These are phyloP conservation scores for Melanotaenia duboulayi DNA, from an alignment of 2,113 vertebrate genomes.

Conservation along the genomic window DNA sequence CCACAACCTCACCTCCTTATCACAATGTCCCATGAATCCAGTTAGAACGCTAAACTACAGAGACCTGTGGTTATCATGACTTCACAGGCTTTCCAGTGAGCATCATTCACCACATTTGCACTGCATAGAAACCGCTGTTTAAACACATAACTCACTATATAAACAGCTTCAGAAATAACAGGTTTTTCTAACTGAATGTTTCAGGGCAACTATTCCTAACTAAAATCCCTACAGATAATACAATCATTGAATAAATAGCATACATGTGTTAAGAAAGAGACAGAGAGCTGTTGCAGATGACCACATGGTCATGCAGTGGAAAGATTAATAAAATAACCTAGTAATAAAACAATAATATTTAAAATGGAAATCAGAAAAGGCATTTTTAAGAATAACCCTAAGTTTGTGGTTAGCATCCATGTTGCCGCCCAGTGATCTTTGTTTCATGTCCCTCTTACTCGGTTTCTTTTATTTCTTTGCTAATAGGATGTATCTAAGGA, in stretches of 20 bases:
- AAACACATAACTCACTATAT: conserved; percentile 49
- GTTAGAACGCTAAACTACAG: conserved; percentile 48
- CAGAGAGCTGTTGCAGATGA: not conserved
- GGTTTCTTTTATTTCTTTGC: too few species aligned
- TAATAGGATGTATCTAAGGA: too few species aligned
- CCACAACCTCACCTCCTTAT: conserved; percentile 58
- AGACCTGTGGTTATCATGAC: conserved; percentile 55
- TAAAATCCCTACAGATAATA: conserved; percentile 6
- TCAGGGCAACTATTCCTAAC: not conserved
- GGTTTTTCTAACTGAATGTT: conserved; percentile 1
- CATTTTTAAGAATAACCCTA: not conserved
- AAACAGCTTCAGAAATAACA: conserved; percentile 10
- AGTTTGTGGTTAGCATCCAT: too few species aligned
- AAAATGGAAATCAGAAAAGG: not conserved
- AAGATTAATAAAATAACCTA: not conserved
- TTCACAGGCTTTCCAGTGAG: conserved; percentile 60
- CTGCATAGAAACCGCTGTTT: conserved; percentile 34
- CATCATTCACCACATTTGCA: conserved; percentile 41
- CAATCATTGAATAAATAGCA: conserved; percentile 6
- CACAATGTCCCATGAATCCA: conserved; percentile 58
- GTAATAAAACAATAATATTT: not conserved
- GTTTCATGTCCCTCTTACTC: not conserved
- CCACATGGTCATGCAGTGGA: not conserved
- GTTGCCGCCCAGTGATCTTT: not conserved
- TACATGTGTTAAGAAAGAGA: conserved; percentile 2